Conservation (phyloP, 2,113 vertebrate genomes). For the Paramisgurnus dabryanus region DNA sequence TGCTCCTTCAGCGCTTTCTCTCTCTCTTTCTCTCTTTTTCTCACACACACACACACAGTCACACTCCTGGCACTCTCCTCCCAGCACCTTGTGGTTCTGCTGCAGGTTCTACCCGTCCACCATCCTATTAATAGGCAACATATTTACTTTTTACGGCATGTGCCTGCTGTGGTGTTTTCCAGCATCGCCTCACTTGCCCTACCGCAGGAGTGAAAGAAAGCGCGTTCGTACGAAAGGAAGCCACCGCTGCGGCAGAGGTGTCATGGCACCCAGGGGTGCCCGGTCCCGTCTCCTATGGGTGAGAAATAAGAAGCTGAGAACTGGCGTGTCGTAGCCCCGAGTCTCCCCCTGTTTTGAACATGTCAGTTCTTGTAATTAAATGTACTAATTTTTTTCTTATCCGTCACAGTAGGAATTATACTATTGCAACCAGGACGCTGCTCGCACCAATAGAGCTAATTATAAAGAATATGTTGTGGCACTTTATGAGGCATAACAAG, state of each 20-base stretch:
- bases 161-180: conserved; percentile 43
- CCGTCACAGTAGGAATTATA: conserved; percentile 55
- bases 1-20: conserved; percentile 75
- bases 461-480: conserved; percentile 18
- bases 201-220: conserved; percentile 22
- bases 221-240: conserved; percentile 60
- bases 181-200: conserved; percentile 32
- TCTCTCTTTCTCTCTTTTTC: no score
- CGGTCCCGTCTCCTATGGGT: conserved; percentile 70
- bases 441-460: conserved; percentile 45
- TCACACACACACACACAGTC: conserved; percentile 53
- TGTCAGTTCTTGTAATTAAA: conserved; percentile 59
- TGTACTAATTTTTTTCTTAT: conserved; percentile 52
- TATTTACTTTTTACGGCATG: conserved; percentile 74
- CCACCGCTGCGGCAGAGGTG: conserved; percentile 68
- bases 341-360: conserved; percentile 57
- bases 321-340: conserved; percentile 58
- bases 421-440: conserved; percentile 29
- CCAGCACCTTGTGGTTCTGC: conserved; percentile 65
- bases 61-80: conserved; percentile 58
- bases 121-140: conserved; percentile 78
- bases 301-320: conserved; percentile 67
- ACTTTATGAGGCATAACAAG: conserved; percentile 34
- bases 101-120: conserved; percentile 73
- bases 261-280: conserved; percentile 66